Base-by-base conservation (phyloP, 2,113 vertebrate genomes). In the Tylochromis polylepis region DNA sequence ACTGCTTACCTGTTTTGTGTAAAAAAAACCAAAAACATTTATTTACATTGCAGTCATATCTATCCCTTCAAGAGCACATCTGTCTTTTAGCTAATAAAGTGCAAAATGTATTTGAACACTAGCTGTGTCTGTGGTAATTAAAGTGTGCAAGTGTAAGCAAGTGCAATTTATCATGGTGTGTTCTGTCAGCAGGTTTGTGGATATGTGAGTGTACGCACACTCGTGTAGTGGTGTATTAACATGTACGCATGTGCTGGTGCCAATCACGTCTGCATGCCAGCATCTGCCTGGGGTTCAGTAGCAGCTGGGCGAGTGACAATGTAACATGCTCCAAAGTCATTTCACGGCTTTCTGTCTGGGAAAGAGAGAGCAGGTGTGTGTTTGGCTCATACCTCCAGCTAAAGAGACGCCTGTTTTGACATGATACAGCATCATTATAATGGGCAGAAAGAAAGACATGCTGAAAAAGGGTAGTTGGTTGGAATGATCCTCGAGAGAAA, bases 351-450 rank as follows among this genome's bases (percentile, higher is more conserved):
- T 46, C 83, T 81, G 82, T 88, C 79, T 86, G 27, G 24, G 70
- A 77, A 34, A 70, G 49, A 43, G 91, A 89, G 93, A 86, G 95
- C 93, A 94, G 91, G 90, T 94, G 92, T 92, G 87, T 49, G 86
- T 81, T 78, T 81, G 88, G 84, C 78, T 90, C 29, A 78, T 55
- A 88, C 87, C 87, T 81, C 88, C 86, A 94, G 88, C 83, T 84
- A 86, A 81, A 81, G 83, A 88, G 83, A 84, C 11, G 29, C 22
- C 75, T 51, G 70, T 62, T 89, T 85, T 78, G 67, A 89, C 43
- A 53, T 51, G 65, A 82, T 46, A 55, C 34, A 31, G 46, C 77
- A 53, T 90, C 65, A 67, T 27, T 80, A 58, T 55, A 67, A 82
- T 55, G 22, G 18, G 24, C 4, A 57, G 70, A 46, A 10, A 60